A percentile compares a stretch with the other conserved stretches of the same genome.
Evolutionary conservation across 2,113 vertebrate species (phyloP).

Genomic region (Scophthalmus maximus): DNA sequence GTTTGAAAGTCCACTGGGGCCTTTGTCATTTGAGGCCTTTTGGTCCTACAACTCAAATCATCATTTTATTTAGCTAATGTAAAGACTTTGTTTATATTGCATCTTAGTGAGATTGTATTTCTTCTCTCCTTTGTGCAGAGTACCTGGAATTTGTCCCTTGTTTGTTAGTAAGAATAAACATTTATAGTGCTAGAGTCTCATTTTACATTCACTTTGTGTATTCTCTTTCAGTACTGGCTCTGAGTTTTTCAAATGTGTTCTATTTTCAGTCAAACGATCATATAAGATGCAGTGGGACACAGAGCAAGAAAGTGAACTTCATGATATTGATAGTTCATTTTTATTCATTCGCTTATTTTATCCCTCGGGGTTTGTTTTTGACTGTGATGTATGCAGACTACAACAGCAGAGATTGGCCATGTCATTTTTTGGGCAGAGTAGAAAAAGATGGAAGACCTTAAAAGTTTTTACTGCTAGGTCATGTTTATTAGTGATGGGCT

Average conservation of each 20-base stretch:
- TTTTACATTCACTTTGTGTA: not conserved
- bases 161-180: not conserved
- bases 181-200: no score
- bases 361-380: not conserved
- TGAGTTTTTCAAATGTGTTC: no score
- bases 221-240: no score
- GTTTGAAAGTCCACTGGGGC: constrained; percentile 53
- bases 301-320: not conserved
- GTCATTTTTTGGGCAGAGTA: not conserved
- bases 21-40: constrained; percentile 10
- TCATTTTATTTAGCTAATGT: constrained; percentile 12
- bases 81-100: not conserved
- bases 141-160: not conserved
- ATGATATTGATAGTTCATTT: not conserved
- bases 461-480: no score
- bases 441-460: not conserved
- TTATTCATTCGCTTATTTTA: not conserved
- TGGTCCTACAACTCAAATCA: constrained; percentile 18
- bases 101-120: not conserved
- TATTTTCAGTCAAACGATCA: not conserved
- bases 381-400: not conserved
- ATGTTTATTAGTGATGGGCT: no score
- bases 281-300: not conserved
- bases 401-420: not conserved
- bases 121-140: not conserved